These are phyloP conservation scores for Plebejus anna DNA, from an alignment of 2,888 invertebrate genomes.

Conservation along the genomic window DNA sequence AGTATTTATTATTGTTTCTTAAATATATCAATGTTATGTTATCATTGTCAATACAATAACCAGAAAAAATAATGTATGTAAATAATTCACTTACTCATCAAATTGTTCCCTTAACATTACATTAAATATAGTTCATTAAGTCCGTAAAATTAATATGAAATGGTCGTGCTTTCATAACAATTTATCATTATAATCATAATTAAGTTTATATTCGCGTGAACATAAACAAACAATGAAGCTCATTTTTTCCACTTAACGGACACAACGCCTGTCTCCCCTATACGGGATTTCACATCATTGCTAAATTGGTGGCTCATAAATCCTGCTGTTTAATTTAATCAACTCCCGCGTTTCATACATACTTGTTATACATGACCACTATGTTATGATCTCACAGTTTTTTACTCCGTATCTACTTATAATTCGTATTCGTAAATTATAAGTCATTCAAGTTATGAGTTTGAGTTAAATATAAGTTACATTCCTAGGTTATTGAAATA, in stretches of 20 bases:
- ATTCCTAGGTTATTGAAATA: no score
- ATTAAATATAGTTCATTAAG: neutral
- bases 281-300: conserved; percentile 69
- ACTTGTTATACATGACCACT: neutral
- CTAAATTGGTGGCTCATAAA: conserved; percentile 76
- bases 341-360: conserved; percentile 47
- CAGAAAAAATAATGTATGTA: no score
- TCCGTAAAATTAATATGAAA: neutral
- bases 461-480: no score
- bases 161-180: neutral
- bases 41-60: no score
- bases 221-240: conserved; percentile 39
- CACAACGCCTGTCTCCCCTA: conserved; percentile 59
- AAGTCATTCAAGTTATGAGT: no score
- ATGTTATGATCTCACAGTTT: no score
- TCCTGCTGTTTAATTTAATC: conserved; percentile 76
- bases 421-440: no score
- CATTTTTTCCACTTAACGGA: conserved; percentile 57
- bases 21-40: no score
- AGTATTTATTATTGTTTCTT: no score
- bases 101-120: neutral
- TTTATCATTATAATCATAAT: neutral
- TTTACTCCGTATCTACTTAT: no score
- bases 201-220: conserved; percentile 4
- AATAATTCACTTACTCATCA: no score